phyloP scores from a whole-genome alignment of 2,888 invertebrate genomes.

The Caenorhabditis becei region DNA sequence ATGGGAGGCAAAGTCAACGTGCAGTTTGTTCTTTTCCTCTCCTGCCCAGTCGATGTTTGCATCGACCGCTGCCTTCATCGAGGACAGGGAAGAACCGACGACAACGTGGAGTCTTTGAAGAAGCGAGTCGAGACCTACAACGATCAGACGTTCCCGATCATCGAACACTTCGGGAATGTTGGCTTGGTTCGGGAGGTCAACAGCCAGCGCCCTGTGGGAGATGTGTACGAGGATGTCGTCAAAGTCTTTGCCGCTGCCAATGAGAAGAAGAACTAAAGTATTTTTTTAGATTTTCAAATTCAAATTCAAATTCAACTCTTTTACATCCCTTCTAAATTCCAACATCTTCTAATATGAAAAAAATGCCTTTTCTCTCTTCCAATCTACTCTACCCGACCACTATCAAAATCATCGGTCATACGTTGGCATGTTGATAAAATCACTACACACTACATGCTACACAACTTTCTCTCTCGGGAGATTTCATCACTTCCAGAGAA shows the following conservation, averaged over 20 bases:
- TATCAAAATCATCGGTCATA: no score
- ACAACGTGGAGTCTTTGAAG: constrained; percentile 91
- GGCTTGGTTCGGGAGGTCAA: constrained; percentile 75
- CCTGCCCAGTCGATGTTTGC: constrained; percentile 90
- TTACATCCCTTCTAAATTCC: no score
- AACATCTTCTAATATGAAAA: background rate
- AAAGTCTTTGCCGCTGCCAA: constrained; percentile 40
- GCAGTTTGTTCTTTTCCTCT: constrained; percentile 93
- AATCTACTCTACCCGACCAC: no score
- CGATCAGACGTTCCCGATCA: constrained; percentile 82
- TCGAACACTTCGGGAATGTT: constrained; percentile 73
- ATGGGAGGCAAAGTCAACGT: constrained; percentile 89
- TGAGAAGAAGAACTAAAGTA: constrained; percentile 5
- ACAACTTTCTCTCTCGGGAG: no score
- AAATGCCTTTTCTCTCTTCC: no score
- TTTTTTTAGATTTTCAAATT: background rate
- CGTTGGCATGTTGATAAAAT: no score
- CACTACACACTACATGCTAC: no score
- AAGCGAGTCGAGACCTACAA: constrained; percentile 85
- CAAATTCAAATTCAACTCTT: background rate
- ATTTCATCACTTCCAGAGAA: background rate
- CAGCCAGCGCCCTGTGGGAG: constrained; percentile 64
- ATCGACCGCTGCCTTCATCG: constrained; percentile 89
- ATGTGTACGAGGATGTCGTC: constrained; percentile 63
- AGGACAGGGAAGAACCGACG: constrained; percentile 86